Evolutionary conservation across 2,888 invertebrate genomes (phyloP).

Genomic region (Cephalotes varians): DNA sequence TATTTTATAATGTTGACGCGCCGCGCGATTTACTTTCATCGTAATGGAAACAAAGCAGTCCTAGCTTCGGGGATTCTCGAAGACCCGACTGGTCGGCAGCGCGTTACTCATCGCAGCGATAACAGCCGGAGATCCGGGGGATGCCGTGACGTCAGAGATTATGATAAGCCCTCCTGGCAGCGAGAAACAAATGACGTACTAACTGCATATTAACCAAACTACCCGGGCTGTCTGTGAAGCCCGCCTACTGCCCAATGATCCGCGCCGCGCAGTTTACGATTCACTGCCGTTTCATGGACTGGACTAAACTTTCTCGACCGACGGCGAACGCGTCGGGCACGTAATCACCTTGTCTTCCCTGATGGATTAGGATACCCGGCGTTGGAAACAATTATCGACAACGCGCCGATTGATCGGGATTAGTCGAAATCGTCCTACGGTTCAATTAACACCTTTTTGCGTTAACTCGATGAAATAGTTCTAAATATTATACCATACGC

Average conservation of each 20-base stretch:
- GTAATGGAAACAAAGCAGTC: background rate
- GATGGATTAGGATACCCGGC: constrained; percentile 74
- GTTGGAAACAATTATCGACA: constrained; percentile 70
- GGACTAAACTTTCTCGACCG: constrained; percentile 69
- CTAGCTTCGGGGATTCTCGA: background rate
- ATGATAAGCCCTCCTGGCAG: constrained; percentile 76
- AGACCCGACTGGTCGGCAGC: background rate
- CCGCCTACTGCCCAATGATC: constrained; percentile 60
- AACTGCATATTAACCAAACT: constrained; percentile 78
- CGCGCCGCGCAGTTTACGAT: constrained; percentile 50
- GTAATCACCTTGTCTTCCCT: constrained; percentile 78
- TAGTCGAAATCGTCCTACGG: constrained; percentile 36
- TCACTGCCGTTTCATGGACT: constrained; percentile 31
- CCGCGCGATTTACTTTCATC: background rate
- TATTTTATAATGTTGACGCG: constrained; percentile 3
- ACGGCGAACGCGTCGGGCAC: constrained; percentile 59
- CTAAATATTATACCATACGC: background rate
- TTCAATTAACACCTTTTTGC: constrained; percentile 9
- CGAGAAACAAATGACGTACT: constrained; percentile 80
- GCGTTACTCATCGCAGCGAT: constrained; percentile 7
- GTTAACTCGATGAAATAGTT: background rate
- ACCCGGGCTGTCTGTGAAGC: constrained; percentile 67
- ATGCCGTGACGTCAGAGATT: constrained; percentile 73
- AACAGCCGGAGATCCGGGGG: constrained; percentile 46
- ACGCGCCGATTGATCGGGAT: constrained; percentile 45